Evolutionary conservation across 2,888 invertebrate species (phyloP).

Genomic region (Thera obeliscata): DNA sequence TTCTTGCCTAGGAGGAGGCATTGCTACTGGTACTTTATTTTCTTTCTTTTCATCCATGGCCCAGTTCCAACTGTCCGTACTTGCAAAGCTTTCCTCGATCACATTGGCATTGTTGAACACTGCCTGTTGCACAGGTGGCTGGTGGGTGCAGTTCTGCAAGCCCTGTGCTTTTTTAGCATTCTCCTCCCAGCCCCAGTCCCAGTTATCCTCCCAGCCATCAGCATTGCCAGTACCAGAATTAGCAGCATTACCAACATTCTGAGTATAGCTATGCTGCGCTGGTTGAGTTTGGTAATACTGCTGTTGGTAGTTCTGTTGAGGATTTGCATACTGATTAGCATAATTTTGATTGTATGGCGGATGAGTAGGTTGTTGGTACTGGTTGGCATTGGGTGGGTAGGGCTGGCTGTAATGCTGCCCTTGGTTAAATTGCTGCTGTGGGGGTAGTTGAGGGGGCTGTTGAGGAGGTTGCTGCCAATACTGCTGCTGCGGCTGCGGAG

Average conservation of each 20-base stretch:
- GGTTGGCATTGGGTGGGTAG: slow-evolving; percentile 65
- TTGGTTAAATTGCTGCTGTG: slow-evolving; percentile 54
- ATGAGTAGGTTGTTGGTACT: slow-evolving; percentile 57
- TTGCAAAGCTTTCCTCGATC: slow-evolving; percentile 85
- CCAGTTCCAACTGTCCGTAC: slow-evolving; percentile 86
- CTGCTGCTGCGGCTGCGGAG: slow-evolving; percentile 54
- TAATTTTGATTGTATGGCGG: slow-evolving; percentile 42
- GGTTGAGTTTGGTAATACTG: slow-evolving; percentile 46
- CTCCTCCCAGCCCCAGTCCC: slow-evolving; percentile 87
- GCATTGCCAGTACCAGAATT: slow-evolving; percentile 47
- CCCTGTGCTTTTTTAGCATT: slow-evolving; percentile 70
- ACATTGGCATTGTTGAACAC: slow-evolving; percentile 74
- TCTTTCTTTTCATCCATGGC: slow-evolving; percentile 79
- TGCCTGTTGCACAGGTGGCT: slow-evolving; percentile 42
- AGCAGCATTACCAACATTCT: slow-evolving; percentile 41
- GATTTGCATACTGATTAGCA: slow-evolving; percentile 35
- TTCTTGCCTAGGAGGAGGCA: slow-evolving; percentile 42
- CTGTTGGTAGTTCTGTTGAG: slow-evolving; percentile 47
- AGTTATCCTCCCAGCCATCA: slow-evolving; percentile 77
- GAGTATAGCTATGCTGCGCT: slow-evolving; percentile 59
- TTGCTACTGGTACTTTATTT: slow-evolving; percentile 40
- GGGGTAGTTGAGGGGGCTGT: slow-evolving; percentile 15
- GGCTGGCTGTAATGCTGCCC: slow-evolving; percentile 76
- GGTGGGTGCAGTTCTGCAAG: slow-evolving; percentile 41
- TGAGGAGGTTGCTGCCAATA: slow-evolving; percentile 55